Evolutionary conservation across 2,888 invertebrate species (phyloP), one percentile per base, ranked within the genome.

Genomic region (Ornithoptera alexandrae): DNA sequence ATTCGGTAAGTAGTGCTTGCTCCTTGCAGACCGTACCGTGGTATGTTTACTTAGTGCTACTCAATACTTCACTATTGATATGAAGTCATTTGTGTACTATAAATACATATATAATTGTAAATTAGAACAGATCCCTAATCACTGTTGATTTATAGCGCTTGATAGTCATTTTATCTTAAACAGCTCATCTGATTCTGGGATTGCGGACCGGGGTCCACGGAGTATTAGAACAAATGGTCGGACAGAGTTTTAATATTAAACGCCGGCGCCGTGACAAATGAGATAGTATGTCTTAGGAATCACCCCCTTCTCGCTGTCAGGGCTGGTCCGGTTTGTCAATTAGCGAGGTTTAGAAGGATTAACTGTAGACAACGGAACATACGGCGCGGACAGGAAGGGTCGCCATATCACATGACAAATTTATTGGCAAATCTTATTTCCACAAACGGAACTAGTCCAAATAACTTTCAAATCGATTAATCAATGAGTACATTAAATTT

Each of bases 341-440:
- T 72, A 72, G 69, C 4, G 58, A 50, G 56, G 7, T 42, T 39
- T 62, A 60, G 65, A 68, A 67, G 69, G 69, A 69, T 69, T 72
- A 72, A 60, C 65, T 30, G 69, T 39, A 39, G 72, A 72, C 69
- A 62, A 7, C n/a, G 67, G 39, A 53, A 62, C 83, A 78, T 78
- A 74, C 74, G 70, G 76, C 68, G 62, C 62, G 68, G 68, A 63
- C 63, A 58, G 62, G 68, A 63, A 63, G 67, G 67, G 59, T 68
- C 59, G 46, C 58, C 59, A 30, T 30, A 24, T 65, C 24, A 24
- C 18, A n/a, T 22, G 12, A 58, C 39, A 39, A 24, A 42, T 58
- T 65, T 58, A 65, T 65, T 65, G 22, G 22, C 20, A 15, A 58
- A 36, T 42, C 42, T 24, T 58, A 42, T 50, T 5, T 50, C 3